Evolutionary conservation across 2,888 invertebrate species (phyloP).

Genomic region (Xestia xanthographa): DNA sequence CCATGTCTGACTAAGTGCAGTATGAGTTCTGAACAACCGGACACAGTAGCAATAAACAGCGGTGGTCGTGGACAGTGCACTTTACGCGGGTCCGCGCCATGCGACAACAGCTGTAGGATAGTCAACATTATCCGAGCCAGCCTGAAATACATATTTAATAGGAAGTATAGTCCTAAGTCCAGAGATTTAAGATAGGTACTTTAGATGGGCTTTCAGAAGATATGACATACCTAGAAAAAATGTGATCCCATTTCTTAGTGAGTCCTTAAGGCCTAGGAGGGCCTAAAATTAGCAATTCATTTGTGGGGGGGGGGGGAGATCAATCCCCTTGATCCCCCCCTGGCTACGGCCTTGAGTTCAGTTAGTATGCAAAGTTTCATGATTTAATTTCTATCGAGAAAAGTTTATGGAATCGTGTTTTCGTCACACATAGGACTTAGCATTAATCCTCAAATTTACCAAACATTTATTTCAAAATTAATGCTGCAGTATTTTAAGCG

Average conservation of each 20-base stretch:
- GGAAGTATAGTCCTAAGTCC: not conserved
- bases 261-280: not conserved
- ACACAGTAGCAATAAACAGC: constrained; percentile 75
- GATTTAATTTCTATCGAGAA: no score
- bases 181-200: not conserved
- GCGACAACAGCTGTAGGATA: constrained; percentile 76
- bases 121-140: constrained; percentile 75
- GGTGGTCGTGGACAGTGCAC: constrained; percentile 82
- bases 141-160: constrained; percentile 69
- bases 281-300: no score
- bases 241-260: not conserved
- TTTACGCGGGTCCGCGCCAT: constrained; percentile 81
- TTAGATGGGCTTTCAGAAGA: not conserved
- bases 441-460: no score
- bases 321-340: no score
- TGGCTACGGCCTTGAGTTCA: no score
- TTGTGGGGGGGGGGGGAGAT: no score
- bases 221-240: not conserved
- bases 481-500: no score
- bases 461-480: no score
- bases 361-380: no score
- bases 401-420: no score
- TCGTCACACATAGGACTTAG: no score
- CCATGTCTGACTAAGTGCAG: constrained; percentile 75
- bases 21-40: constrained; percentile 76